A percentile compares a stretch with the other conserved stretches of the same genome.
These are phyloP conservation scores for Drosophila nr. fundita DNA, from an alignment of 2,888 invertebrate species.

Conservation along the genomic window DNA sequence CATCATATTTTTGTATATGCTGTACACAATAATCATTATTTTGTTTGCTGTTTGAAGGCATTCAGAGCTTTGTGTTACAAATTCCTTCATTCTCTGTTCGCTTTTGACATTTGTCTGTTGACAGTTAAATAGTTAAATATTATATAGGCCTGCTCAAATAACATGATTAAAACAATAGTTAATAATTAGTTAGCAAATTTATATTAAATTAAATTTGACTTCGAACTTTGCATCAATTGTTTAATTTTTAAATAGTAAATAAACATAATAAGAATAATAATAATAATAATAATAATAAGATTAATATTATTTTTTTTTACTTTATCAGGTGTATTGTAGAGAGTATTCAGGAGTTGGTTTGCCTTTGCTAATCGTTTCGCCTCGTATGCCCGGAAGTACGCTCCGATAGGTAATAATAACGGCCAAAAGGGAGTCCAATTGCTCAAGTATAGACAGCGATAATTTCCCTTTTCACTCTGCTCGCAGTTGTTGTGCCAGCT, in stretches of 20 bases:
- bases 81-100: background rate
- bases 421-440: constrained; percentile 28
- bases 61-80: background rate
- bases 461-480: constrained; percentile 6
- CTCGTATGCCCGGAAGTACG: constrained; percentile 40
- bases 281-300: too few species aligned
- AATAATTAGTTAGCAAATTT: background rate
- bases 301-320: too few species aligned
- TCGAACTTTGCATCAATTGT: background rate
- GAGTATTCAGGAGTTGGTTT: constrained; percentile 22
- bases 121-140: background rate
- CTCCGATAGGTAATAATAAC: constrained; percentile 66
- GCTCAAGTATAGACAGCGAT: constrained; percentile 24
- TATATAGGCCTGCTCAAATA: background rate
- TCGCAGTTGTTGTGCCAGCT: constrained; percentile 31
- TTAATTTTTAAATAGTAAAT: background rate
- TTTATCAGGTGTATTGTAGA: background rate
- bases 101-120: background rate
- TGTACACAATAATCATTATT: background rate
- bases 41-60: too few species aligned
- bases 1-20: background rate
- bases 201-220: background rate
- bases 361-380: background rate
- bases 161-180: fast-evolving
- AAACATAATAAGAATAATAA: background rate